Evolutionary conservation across 2,797 vertebrate genomes (phyloP).

Genomic region (Arrhamphus sclerolepis): DNA sequence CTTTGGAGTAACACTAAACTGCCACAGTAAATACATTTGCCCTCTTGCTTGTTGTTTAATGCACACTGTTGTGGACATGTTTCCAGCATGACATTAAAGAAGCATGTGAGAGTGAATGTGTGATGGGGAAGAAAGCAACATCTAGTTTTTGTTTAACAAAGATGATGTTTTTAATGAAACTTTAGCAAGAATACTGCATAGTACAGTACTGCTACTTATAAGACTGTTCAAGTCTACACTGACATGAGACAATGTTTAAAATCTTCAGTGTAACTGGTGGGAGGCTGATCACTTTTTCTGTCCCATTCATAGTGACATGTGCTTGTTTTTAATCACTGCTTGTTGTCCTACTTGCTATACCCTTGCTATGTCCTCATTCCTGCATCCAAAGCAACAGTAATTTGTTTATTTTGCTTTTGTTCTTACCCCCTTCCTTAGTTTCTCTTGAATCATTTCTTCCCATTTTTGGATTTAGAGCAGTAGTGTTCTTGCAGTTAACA

Average conservation of each 20-base stretch:
- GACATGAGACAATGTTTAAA: no score
- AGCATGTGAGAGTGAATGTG: not conserved
- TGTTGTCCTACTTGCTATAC: slow-evolving; percentile 30
- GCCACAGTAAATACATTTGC: not conserved
- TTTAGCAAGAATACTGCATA: not conserved
- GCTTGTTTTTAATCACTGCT: slow-evolving; percentile 28
- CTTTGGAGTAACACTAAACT: not conserved
- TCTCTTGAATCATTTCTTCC: slow-evolving; percentile 2
- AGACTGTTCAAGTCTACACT: no score
- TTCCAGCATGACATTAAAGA: not conserved
- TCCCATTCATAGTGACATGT: not conserved
- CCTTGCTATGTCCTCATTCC: slow-evolving; percentile 16
- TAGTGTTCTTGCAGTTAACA: slow-evolving; percentile 1
- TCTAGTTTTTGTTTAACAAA: not conserved
- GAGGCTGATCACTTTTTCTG: no score
- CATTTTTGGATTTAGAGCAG: not conserved
- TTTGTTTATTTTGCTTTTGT: not conserved
- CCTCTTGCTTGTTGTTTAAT: slow-evolving; percentile 1
- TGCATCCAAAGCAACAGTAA: not conserved
- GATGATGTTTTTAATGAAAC: not conserved
- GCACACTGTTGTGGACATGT: not conserved
- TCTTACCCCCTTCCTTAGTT: slow-evolving; percentile 2
- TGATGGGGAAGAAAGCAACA: not conserved
- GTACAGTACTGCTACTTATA: no score
- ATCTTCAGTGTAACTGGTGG: no score